Evolutionary conservation across 2,888 invertebrate genomes (phyloP).

Genomic region (Tethea ocularis): DNA sequence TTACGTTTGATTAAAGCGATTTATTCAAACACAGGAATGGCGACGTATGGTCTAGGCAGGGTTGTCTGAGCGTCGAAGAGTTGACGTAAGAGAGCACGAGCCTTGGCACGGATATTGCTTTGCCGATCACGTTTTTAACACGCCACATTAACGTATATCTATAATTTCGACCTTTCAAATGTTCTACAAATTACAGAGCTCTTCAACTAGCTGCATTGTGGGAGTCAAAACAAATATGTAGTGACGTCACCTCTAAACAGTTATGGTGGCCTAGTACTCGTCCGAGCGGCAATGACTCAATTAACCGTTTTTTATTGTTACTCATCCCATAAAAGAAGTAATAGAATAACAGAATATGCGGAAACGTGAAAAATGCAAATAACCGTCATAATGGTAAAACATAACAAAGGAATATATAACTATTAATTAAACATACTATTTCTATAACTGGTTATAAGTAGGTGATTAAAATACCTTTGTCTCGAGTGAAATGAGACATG

Average conservation of each 20-base stretch:
- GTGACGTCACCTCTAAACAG: constrained; percentile 34
- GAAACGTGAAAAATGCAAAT: neutral
- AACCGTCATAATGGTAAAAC: neutral
- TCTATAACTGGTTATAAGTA: neutral
- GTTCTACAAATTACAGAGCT: constrained; percentile 12
- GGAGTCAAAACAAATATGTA: neutral
- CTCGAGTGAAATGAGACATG: too few relatives aligned
- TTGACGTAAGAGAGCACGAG: constrained; percentile 50
- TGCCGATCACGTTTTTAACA: constrained; percentile 41
- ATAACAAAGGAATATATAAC: neutral
- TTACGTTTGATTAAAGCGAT: constrained; percentile 18
- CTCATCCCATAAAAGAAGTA: constrained; percentile 15
- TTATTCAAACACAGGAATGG: constrained; percentile 23
- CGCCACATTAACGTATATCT: constrained; percentile 27
- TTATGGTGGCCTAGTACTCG: constrained; percentile 39
- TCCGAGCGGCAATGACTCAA: constrained; percentile 28
- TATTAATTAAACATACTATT: neutral
- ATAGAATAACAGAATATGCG: neutral
- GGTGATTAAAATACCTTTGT: too few relatives aligned
- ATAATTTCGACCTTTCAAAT: constrained; percentile 13
- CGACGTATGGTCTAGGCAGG: constrained; percentile 57
- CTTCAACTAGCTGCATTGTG: neutral
- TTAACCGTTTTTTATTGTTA: constrained; percentile 22
- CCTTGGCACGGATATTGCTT: constrained; percentile 60
- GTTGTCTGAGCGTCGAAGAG: constrained; percentile 21